A percentile compares a stretch with the other conserved stretches of the same genome.
Evolutionary conservation across 2,888 invertebrate species (phyloP).

Genomic region (Physocephala rufipes): DNA sequence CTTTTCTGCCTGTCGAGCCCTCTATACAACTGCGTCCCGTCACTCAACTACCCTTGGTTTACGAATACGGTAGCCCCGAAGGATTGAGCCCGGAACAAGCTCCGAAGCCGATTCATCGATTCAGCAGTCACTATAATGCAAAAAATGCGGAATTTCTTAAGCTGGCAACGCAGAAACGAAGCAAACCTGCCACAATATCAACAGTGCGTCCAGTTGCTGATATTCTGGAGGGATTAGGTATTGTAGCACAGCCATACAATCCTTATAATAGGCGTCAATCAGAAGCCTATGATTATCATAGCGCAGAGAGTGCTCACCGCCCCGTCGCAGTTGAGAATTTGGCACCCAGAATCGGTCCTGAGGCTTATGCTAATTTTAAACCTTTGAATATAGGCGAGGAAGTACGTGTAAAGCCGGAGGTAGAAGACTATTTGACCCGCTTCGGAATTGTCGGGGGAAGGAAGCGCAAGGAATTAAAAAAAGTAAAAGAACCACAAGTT

Average conservation of each 20-base stretch:
- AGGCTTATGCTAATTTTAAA: slow-evolving; percentile 64
- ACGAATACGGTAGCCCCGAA: slow-evolving; percentile 36
- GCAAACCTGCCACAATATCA: slow-evolving; percentile 38
- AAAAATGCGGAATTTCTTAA: slow-evolving; percentile 58
- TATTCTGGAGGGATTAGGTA: slow-evolving; percentile 58
- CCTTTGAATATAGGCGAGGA: slow-evolving; percentile 63
- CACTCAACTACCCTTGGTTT: slow-evolving; percentile 42
- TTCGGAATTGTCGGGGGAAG: slow-evolving; percentile 65
- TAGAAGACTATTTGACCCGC: slow-evolving; percentile 63
- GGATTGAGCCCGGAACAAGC: slow-evolving; percentile 30
- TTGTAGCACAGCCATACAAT: slow-evolving; percentile 55
- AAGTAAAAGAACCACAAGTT: slow-evolving; percentile 51
- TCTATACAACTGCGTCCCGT: slow-evolving; percentile 52
- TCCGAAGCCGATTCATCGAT: slow-evolving; percentile 52
- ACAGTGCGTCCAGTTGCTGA: slow-evolving; percentile 58
- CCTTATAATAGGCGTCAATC: slow-evolving; percentile 55
- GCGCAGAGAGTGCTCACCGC: slow-evolving; percentile 57
- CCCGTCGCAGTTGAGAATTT: slow-evolving; percentile 52
- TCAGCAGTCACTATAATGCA: slow-evolving; percentile 67
- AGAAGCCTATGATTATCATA: slow-evolving; percentile 55
- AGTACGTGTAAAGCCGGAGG: slow-evolving; percentile 59
- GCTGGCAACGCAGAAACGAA: slow-evolving; percentile 45
- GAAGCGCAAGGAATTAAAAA: slow-evolving; percentile 57
- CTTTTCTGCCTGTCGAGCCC: slow-evolving; percentile 43
- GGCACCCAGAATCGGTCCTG: slow-evolving; percentile 56